phyloP scores from a whole-genome alignment of 2,113 vertebrate genomes.

The Myiozetetes cayanensis region DNA sequence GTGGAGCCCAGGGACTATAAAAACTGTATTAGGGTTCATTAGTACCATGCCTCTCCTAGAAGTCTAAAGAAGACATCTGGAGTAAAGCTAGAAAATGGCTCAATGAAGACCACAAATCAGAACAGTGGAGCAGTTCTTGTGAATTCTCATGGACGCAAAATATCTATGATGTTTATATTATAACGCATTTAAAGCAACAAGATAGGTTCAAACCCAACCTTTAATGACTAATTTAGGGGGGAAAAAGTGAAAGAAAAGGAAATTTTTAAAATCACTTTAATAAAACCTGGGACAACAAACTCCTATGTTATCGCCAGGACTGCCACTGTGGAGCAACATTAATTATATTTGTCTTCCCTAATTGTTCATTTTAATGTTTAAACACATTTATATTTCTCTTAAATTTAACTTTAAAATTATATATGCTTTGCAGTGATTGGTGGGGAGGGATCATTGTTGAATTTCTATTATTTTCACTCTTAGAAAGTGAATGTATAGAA shows the following conservation, averaged over 20 bases:
- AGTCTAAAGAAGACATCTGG: not conserved
- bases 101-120: slow-evolving; percentile 2
- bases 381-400: not conserved
- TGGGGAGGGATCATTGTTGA: not conserved
- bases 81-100: not conserved
- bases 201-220: not conserved
- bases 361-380: not conserved
- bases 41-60: not conserved
- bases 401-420: not conserved
- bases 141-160: not conserved
- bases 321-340: not conserved
- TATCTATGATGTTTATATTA: not conserved
- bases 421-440: not conserved
- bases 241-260: not conserved
- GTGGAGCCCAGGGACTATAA: not conserved
- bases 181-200: not conserved
- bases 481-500: not conserved
- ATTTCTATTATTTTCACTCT: not conserved
- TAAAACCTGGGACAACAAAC: not conserved
- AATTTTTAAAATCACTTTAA: not conserved
- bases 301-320: not conserved
- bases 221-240: not conserved
- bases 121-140: not conserved
- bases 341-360: not conserved
- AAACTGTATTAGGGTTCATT: not conserved